phyloP scores from a whole-genome alignment of 2,113 vertebrate species.

The Plecotus auritus region DNA sequence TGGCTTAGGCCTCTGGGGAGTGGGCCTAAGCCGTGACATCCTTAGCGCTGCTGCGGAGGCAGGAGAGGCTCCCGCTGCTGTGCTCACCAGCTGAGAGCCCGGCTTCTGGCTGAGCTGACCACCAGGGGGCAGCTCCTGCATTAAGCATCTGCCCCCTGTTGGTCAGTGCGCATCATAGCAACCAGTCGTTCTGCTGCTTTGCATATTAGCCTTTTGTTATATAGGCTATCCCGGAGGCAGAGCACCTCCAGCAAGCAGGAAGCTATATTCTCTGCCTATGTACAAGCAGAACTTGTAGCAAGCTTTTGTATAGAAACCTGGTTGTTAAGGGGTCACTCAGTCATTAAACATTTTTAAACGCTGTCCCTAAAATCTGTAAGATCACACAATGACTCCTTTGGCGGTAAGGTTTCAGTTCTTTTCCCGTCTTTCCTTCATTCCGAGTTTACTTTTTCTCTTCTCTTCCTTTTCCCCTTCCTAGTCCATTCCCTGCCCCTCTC shows the following conservation, averaged over 20 bases:
- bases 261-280: not conserved
- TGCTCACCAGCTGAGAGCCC: too few species aligned
- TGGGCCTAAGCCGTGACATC: too few species aligned
- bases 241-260: too few species aligned
- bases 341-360: not conserved
- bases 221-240: not conserved
- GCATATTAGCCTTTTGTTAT: too few species aligned
- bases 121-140: too few species aligned
- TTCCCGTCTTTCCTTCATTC: not conserved
- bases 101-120: too few species aligned
- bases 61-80: too few species aligned
- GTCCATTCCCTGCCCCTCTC: not conserved
- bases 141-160: too few species aligned
- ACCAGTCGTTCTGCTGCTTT: too few species aligned
- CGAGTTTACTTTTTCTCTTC: not conserved
- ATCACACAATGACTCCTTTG: not conserved
- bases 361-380: not conserved
- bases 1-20: too few species aligned
- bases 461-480: not conserved
- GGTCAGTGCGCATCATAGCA: too few species aligned
- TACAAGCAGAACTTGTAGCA: not conserved
- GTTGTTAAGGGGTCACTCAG: not conserved
- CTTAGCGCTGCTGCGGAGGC: accelerated
- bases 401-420: not conserved
- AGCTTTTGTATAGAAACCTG: not conserved